Conservation (phyloP, 2,888 invertebrate species). For the Xanthorhoe spadicearia region DNA sequence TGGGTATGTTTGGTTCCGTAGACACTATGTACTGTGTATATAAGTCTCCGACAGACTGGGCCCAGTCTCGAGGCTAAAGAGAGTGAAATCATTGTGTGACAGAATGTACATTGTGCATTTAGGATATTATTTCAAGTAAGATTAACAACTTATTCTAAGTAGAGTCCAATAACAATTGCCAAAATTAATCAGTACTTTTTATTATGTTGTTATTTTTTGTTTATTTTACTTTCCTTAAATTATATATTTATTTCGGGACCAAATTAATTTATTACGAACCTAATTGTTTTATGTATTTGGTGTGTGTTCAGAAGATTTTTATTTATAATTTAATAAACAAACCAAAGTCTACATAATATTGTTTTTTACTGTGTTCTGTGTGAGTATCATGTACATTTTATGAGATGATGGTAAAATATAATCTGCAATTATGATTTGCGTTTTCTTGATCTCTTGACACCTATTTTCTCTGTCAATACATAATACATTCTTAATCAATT, state of each 20-base stretch:
- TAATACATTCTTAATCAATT: no score
- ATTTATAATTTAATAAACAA: slow-evolving; percentile 84
- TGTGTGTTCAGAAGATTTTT: slow-evolving; percentile 80
- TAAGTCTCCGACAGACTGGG: slow-evolving; percentile 62
- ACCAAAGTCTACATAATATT: slow-evolving; percentile 82
- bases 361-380: slow-evolving; percentile 74
- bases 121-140: slow-evolving; percentile 78
- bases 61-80: slow-evolving; percentile 48
- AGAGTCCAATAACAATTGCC: slow-evolving; percentile 81
- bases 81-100: slow-evolving; percentile 67
- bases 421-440: slow-evolving; percentile 65
- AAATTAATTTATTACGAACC: slow-evolving; percentile 84
- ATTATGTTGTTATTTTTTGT: slow-evolving; percentile 76
- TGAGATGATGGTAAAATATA: slow-evolving; percentile 69
- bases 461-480: neutral
- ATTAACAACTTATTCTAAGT: slow-evolving; percentile 73
- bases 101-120: slow-evolving; percentile 70
- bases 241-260: slow-evolving; percentile 84
- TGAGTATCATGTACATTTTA: slow-evolving; percentile 68
- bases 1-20: slow-evolving; percentile 68
- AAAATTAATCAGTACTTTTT: slow-evolving; percentile 82
- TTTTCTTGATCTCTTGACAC: slow-evolving; percentile 54
- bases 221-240: slow-evolving; percentile 73
- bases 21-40: slow-evolving; percentile 68
- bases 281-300: slow-evolving; percentile 77